phyloP scores from a whole-genome alignment of 2,113 vertebrate species.

The Micronycteris hirsuta region DNA sequence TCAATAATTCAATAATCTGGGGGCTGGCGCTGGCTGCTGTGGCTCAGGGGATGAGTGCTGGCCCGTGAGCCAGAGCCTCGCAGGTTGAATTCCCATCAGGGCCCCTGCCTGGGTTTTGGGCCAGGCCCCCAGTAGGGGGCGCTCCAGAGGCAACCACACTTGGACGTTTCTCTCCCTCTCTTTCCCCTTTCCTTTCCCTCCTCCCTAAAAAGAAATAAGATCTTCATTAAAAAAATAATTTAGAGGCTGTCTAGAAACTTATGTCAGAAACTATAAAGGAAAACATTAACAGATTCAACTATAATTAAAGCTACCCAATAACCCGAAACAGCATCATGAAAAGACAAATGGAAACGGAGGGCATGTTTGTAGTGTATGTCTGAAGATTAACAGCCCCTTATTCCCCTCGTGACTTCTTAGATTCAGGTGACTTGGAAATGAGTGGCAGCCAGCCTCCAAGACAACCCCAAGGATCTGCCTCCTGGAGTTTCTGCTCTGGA shows the following conservation, averaged over 20 bases:
- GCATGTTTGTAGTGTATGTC: background rate
- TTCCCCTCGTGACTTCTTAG: background rate
- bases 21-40: background rate
- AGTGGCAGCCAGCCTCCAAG: background rate
- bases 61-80: no score
- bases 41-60: no score
- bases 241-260: background rate
- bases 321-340: background rate
- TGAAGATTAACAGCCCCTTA: background rate
- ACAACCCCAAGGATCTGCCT: no score
- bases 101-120: no score
- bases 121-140: no score
- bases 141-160: no score
- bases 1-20: background rate
- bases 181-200: no score
- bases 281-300: background rate
- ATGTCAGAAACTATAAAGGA: background rate
- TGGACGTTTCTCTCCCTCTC: no score
- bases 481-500: background rate
- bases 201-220: no score
- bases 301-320: background rate
- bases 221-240: background rate
- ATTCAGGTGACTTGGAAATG: background rate
- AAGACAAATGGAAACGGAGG: background rate
- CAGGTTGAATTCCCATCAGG: no score